Conservation (phyloP, 1,140 invertebrate species). For the Ganaspis sp. region DNA sequence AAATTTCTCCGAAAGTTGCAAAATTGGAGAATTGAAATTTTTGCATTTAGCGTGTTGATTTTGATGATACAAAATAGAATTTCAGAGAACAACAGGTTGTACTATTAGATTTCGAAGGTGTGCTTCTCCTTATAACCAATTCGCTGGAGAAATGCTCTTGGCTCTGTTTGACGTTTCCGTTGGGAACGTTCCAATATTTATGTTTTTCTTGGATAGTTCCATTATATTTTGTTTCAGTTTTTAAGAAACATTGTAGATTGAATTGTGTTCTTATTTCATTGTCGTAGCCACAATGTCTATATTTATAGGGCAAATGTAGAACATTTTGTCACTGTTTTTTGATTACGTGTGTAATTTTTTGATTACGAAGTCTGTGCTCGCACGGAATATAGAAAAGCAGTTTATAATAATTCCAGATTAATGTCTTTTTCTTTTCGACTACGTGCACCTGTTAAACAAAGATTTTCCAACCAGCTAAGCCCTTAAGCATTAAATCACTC, state of each 20-base stretch:
- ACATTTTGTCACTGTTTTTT: too few relatives aligned
- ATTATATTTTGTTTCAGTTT: background rate
- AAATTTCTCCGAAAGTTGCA: background rate
- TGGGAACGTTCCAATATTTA: background rate
- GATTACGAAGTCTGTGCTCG: too few relatives aligned
- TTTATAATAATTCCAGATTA: too few relatives aligned
- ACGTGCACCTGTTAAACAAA: too few relatives aligned
- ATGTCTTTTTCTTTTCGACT: too few relatives aligned
- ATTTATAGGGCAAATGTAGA: background rate
- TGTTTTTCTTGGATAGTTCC: background rate
- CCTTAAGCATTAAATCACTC: too few relatives aligned
- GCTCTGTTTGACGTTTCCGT: slow-evolving; percentile 5
- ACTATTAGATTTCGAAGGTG: slow-evolving; percentile 4
- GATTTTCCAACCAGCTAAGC: too few relatives aligned
- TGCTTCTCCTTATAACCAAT: slow-evolving; percentile 2
- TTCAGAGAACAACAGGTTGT: slow-evolving; percentile 19
- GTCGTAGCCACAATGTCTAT: background rate
- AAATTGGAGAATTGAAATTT: background rate
- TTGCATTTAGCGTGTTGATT: background rate
- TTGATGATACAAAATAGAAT: background rate
- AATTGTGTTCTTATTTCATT: background rate
- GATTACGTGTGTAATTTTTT: too few relatives aligned
- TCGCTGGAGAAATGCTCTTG: slow-evolving; percentile 17
- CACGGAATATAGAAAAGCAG: too few relatives aligned
- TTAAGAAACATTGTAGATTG: background rate